Conservation (phyloP, 2,888 invertebrate species). For the Augochlorella aurata region DNA sequence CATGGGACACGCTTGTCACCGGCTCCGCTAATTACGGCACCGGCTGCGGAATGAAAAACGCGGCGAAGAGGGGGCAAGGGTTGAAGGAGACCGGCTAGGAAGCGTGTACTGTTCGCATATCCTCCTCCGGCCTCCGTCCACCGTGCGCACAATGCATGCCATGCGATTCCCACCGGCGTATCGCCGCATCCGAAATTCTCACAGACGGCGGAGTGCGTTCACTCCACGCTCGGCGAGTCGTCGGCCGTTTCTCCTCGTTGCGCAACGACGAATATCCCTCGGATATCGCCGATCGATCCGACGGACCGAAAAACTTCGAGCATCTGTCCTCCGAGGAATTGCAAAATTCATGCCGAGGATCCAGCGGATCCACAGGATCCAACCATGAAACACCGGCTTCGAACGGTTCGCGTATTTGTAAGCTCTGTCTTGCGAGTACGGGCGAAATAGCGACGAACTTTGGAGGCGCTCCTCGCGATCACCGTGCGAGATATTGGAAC, state of each 20-base stretch:
- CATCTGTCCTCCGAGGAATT: background rate
- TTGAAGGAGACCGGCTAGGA: slow-evolving; percentile 52
- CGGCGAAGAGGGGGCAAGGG: slow-evolving; percentile 40
- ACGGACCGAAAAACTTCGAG: background rate
- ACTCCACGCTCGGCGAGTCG: slow-evolving; percentile 58
- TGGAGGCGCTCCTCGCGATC: background rate
- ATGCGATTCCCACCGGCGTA: slow-evolving; percentile 61
- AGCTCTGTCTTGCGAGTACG: background rate
- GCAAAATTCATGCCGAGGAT: background rate
- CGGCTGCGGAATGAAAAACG: slow-evolving; percentile 41
- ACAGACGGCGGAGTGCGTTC: slow-evolving; percentile 58
- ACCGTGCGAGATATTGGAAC: background rate
- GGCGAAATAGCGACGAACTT: background rate
- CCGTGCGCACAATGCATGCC: slow-evolving; percentile 55
- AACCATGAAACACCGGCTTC: background rate
- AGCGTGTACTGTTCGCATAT: slow-evolving; percentile 35
- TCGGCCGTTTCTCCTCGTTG: slow-evolving; percentile 53
- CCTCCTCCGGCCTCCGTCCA: slow-evolving; percentile 17
- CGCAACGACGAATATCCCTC: slow-evolving; percentile 25
- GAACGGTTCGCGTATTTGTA: background rate
- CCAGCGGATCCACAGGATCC: background rate
- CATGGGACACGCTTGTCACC: slow-evolving; percentile 51
- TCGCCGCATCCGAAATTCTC: slow-evolving; percentile 54
- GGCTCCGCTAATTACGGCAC: slow-evolving; percentile 70
- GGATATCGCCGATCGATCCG: slow-evolving; percentile 12